A percentile compares a stretch with the other conserved stretches of the same genome.
Evolutionary conservation across 2,888 invertebrate genomes (phyloP).

Genomic region (Torymus aiolomorphi): DNA sequence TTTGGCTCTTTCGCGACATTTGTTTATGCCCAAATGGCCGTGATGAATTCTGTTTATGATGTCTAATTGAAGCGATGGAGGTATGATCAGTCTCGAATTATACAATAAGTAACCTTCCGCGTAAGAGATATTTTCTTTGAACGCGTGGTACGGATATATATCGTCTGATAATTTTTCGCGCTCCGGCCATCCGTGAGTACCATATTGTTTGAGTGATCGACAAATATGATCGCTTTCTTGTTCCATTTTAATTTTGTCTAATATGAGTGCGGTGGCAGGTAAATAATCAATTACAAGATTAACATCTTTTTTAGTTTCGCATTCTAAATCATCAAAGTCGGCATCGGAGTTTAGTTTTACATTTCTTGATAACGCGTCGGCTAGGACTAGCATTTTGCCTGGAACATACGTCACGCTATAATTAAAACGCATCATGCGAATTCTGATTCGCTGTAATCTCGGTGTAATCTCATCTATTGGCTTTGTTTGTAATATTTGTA

Average conservation of each 20-base stretch:
- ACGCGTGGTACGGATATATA: conserved; percentile 53
- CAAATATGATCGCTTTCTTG: conserved; percentile 13
- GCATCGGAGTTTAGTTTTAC: background rate
- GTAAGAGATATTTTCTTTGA: conserved; percentile 50
- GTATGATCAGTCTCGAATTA: background rate
- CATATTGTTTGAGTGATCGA: conserved; percentile 53
- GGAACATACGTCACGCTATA: too few relatives aligned
- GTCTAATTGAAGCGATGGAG: background rate
- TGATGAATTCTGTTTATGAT: background rate
- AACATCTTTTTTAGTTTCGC: background rate
- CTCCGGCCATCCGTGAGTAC: conserved; percentile 54
- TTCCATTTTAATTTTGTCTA: background rate
- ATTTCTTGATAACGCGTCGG: conserved; percentile 64
- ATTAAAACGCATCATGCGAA: conserved; percentile 64
- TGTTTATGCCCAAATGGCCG: background rate
- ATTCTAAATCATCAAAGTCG: background rate
- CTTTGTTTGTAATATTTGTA: conserved; percentile 64
- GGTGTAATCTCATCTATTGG: conserved; percentile 65
- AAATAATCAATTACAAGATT: background rate
- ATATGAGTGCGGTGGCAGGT: background rate
- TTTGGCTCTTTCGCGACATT: background rate
- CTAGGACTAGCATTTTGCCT: conserved; percentile 65
- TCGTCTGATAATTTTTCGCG: conserved; percentile 46
- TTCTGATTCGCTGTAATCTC: conserved; percentile 68
- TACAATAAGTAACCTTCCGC: background rate